Conservation (phyloP, 2,797 vertebrate genomes). For the Danio jaintianensis region DNA sequence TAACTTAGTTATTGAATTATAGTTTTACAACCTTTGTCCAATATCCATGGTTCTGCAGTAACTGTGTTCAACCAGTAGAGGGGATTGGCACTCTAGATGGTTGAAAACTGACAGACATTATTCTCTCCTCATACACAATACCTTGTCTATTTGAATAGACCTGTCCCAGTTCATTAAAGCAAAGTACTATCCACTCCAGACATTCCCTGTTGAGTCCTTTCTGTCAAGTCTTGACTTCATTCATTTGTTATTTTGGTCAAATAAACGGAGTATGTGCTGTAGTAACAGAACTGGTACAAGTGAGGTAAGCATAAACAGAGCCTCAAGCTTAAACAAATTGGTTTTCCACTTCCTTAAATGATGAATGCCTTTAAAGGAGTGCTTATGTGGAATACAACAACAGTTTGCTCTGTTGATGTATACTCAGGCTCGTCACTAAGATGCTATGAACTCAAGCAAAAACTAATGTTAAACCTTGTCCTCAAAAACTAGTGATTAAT, state of each 20-base stretch:
- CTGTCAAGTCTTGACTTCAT: conserved; percentile 37
- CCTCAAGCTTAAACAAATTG: conserved; percentile 55
- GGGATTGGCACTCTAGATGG: conserved; percentile 79
- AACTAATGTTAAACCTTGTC: background rate
- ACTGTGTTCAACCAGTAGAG: conserved; percentile 84
- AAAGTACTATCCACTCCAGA: conserved; percentile 25
- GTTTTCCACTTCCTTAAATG: conserved; percentile 59
- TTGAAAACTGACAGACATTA: conserved; percentile 47
- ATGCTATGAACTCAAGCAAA: conserved; percentile 54
- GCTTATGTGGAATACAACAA: conserved; percentile 29
- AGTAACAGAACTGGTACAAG: conserved; percentile 50
- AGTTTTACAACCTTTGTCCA: background rate
- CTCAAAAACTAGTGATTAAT: background rate
- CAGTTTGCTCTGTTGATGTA: conserved; percentile 29
- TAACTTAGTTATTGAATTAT: background rate
- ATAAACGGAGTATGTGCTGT: conserved; percentile 42
- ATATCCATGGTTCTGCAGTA: conserved; percentile 55
- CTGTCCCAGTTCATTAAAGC: conserved; percentile 47
- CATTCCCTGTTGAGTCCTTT: conserved; percentile 36
- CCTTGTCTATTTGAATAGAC: conserved; percentile 26
- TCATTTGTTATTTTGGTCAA: conserved; percentile 56
- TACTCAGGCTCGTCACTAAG: conserved; percentile 60
- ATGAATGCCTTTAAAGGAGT: conserved; percentile 61
- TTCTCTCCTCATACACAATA: conserved; percentile 21
- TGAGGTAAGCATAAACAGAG: conserved; percentile 56